Percentiles rank a stretch among this genome's conserved stretches.
These are phyloP conservation scores for Brachypteracias leptosomus DNA, from an alignment of 2,113 vertebrate genomes.

Conservation along the genomic window DNA sequence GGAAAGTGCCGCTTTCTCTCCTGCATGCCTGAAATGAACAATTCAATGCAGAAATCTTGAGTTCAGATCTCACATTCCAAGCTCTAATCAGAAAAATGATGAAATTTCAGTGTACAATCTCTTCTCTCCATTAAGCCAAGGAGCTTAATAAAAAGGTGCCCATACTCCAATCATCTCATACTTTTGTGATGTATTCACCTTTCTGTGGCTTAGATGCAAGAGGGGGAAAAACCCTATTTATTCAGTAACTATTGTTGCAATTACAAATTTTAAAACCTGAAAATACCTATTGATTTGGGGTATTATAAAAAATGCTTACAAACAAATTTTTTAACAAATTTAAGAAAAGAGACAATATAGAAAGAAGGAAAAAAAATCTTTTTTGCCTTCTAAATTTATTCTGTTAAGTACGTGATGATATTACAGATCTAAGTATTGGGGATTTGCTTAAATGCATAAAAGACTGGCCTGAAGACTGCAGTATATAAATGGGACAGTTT, in stretches of 20 bases:
- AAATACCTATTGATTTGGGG: background rate
- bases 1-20: background rate
- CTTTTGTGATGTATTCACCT: background rate
- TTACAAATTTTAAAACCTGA: background rate
- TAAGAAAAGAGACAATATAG: background rate
- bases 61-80: background rate
- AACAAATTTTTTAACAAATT: background rate
- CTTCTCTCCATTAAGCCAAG: background rate
- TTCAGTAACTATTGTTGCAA: background rate
- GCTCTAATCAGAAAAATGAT: background rate
- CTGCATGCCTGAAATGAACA: background rate
- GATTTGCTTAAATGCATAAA: background rate
- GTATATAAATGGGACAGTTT: background rate
- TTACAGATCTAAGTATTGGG: background rate
- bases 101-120: background rate
- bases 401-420: background rate
- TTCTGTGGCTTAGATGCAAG: background rate
- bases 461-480: background rate
- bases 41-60: background rate
- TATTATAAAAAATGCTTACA: background rate
- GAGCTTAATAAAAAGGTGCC: background rate
- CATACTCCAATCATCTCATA: background rate
- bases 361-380: background rate
- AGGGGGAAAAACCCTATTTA: background rate
- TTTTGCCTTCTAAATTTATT: background rate